Base-by-base conservation (phyloP, 2,797 vertebrate species). In the Melanotaenia boesemani region DNA sequence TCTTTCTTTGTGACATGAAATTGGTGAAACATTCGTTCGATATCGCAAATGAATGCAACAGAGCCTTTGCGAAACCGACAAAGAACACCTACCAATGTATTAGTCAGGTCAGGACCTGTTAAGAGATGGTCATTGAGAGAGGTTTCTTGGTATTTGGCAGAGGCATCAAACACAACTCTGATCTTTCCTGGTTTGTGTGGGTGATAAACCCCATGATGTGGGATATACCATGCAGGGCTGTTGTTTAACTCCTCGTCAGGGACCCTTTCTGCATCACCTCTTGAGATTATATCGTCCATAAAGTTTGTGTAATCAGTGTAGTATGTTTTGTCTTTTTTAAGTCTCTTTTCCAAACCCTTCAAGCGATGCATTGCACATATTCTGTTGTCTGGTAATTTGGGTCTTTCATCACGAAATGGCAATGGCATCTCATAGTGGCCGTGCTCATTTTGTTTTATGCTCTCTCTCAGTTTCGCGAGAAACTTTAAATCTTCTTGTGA, bases 101-200 rank as follows among this genome's bases (percentile, higher is more conserved):
- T 85, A 0, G 64, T 82, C 7, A 82, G 5, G 5, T 84, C 64
- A 5, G 81, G 76, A 1, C 76, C 64, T 0, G 78, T 85, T 34
- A 81, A 34, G 0, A 77, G 63, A 44, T 83, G 67, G 30, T 82
- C 68, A 4, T 79, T 79, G 10, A 86, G 63, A 9, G 50, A 86
- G 6, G 67, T 73, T 15, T 67, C 57, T 28, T 74, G 57, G 7
- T 20, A 74, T 24, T 66, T 70, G 0, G 71, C 56, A 16, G 66
- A 66, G 5, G 16, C 28, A 15, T 79, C 61, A 52, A 61, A 74
- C 24, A 57, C 56, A 1, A 57, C 24, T 0, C 46, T 0, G 3
- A 66, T 72, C 6, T 77, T 76, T 5, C 26, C 34, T 52, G 63
- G 9, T n/a, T 70, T 76, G 2, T 66, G 71, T 1, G n/a, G 56